Evolutionary conservation across 2,113 vertebrate species (phyloP), one percentile per base, ranked within the genome.

Genomic region (Oncorhynchus masou): DNA sequence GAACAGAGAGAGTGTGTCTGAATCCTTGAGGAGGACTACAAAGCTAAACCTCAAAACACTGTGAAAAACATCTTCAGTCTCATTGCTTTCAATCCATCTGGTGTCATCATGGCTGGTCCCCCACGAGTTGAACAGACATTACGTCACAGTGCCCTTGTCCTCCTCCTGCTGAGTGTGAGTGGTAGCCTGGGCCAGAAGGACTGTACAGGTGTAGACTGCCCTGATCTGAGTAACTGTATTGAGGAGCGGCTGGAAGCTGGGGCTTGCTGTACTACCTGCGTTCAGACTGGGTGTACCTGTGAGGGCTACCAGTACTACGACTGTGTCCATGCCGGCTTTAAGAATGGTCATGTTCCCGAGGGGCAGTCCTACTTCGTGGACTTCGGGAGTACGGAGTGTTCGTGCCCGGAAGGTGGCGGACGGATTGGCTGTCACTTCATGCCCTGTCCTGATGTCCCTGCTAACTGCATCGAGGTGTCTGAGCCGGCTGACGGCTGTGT

Each of bases 291-390:
- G 64, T 99, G 97, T 24, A 90, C 90, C 0, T 99, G 97, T 0
- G 95, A 99, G 81, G 97, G 97, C 19, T 99, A 99, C 90, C 96
- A 99, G 83, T 97, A 95, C 87, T 99, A 99, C 0, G 97, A 99
- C 86, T 99, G 97, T 2, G 73, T 97, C 82, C 95, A 93, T 1
- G 96, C 95, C 0, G 97, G 97, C 70, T 99, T 97, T 9, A 74
- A 92, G 88, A 94, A 95, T 0, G 96, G 97, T 69, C 96, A 95
- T 2, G 96, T 99, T 7, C 96, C 95, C 0, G 96, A 97, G 19
- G 96, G 96, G 0, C 94, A 96, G 74, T 96, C 97, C 16, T 99
- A 99, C 87, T 97, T 97, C 0, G 97, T 99, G 70, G 97, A 99
- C 87, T 98, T 97, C 0, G 97, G 97, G 77, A 99, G 97, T 86